Evolutionary conservation across 2,113 vertebrate species (phyloP).

Genomic region (Etheostoma spectabile): DNA sequence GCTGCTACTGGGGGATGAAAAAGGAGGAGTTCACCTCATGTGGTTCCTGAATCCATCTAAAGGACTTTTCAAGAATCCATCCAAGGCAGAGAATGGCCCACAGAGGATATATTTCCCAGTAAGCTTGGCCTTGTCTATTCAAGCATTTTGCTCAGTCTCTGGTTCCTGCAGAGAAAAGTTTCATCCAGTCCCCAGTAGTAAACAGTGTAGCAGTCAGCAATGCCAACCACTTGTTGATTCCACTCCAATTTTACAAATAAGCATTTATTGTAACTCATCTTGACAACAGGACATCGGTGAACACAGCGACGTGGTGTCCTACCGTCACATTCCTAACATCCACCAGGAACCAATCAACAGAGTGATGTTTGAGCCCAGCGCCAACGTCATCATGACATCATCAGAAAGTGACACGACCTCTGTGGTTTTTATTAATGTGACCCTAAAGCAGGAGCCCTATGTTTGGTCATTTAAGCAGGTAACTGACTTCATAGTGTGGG

Average conservation of each 20-base stretch:
- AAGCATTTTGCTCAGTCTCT: neutral
- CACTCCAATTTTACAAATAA: neutral
- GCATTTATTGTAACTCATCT: neutral
- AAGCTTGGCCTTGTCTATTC: neutral
- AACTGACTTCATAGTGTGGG: neutral
- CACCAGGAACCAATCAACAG: conserved; percentile 67
- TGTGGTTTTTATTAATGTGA: conserved; percentile 60
- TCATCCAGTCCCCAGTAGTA: neutral
- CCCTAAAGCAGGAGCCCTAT: conserved; percentile 51
- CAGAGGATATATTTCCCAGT: conserved; percentile 75
- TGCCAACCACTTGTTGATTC: neutral
- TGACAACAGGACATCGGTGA: conserved; percentile 58
- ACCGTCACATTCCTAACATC: conserved; percentile 31
- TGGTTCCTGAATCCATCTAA: conserved; percentile 70
- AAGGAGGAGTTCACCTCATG: conserved; percentile 72
- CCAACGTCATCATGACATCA: conserved; percentile 58
- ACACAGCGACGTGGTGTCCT: conserved; percentile 60
- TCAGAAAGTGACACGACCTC: conserved; percentile 67
- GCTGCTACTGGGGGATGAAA: conserved; percentile 76
- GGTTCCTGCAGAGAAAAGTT: neutral
- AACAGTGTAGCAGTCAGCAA: neutral
- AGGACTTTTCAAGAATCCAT: conserved; percentile 71
- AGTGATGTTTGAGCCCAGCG: conserved; percentile 48
- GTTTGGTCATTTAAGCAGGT: conserved; percentile 74
- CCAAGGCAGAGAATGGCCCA: conserved; percentile 44